Conservation (phyloP, 2,888 invertebrate genomes). For the Tetragonisca angustula region DNA sequence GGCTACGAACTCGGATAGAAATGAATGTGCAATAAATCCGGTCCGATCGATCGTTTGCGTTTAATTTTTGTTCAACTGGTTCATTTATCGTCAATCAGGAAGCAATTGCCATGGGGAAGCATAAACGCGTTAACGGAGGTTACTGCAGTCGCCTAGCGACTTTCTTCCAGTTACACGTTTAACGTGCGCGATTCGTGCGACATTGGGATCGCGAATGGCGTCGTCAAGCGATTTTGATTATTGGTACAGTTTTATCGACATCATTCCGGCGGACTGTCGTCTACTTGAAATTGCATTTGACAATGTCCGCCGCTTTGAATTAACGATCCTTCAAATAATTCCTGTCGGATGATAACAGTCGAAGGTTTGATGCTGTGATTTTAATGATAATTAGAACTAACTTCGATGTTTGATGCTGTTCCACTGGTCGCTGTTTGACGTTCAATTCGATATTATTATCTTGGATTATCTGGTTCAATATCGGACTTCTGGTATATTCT, state of each 20-base stretch:
- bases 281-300: constrained; percentile 22
- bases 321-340: constrained; percentile 36
- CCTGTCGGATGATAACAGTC: not conserved
- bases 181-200: constrained; percentile 5
- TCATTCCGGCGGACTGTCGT: not conserved
- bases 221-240: constrained; percentile 25
- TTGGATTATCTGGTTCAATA: not conserved
- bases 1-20: not conserved
- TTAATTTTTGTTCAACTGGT: not conserved
- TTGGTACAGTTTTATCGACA: not conserved
- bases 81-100: constrained; percentile 15
- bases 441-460: not conserved
- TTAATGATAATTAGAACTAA: constrained; percentile 30
- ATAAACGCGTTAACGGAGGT: constrained; percentile 40
- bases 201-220: not conserved
- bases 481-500: not conserved
- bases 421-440: not conserved
- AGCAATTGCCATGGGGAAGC: not conserved
- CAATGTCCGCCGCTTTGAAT: constrained; percentile 19
- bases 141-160: constrained; percentile 14
- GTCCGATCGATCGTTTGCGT: not conserved
- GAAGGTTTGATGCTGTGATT: not conserved
- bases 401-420: not conserved
- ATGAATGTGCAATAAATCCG: not conserved
- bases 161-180: not conserved